Evolutionary conservation across 2,888 invertebrate species (phyloP), one percentile per base, ranked within the genome.

Genomic region (Gymnocheta viridis): DNA sequence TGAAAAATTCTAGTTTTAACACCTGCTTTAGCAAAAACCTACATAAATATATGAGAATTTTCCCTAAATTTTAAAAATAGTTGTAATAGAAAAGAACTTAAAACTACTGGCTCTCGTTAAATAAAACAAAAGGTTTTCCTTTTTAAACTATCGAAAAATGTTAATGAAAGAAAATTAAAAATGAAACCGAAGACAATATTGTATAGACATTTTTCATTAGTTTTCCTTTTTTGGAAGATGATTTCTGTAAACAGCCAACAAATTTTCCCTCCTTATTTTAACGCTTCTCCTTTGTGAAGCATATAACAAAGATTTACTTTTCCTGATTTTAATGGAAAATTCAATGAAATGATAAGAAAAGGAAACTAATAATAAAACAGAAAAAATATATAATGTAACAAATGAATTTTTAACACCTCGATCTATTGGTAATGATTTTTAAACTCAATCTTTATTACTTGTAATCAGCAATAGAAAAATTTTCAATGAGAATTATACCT

Each of bases 21-120:
- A 88, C 88, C 90, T 88, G 88, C 87, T 86, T 74, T 35, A 32
- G 27, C 41, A 67, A 41, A 51, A 79, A 70, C 24, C 24, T 29
- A 77, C 29, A 67, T 41, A 64, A 17, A 64, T 29, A 77, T 38
- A 67, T 41, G 58, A 17, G 47, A 62, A 66, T 86, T 88, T 83
- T 86, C 77, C 85, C 85, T 14, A 73, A 77, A 72, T 27, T 12
- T 9, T 9, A 19, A 35, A 32, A 58, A 58, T 4, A 24, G 22
- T 2, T 35, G n/a, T 44, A 58, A 35, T 54, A 44, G 19, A 54
- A 5, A 56, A 64, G 32, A 72, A 44, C 17, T 35, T 41, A 44
- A 72, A 66, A 67, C 51, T 24, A 60, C 66, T 44, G 41, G 51
- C 35, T 32, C 35, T 51, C 29, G 35, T 41, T 47, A n/a, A 73